Base-by-base conservation (phyloP, 2,888 invertebrate genomes). In the Coenonympha arcania region DNA sequence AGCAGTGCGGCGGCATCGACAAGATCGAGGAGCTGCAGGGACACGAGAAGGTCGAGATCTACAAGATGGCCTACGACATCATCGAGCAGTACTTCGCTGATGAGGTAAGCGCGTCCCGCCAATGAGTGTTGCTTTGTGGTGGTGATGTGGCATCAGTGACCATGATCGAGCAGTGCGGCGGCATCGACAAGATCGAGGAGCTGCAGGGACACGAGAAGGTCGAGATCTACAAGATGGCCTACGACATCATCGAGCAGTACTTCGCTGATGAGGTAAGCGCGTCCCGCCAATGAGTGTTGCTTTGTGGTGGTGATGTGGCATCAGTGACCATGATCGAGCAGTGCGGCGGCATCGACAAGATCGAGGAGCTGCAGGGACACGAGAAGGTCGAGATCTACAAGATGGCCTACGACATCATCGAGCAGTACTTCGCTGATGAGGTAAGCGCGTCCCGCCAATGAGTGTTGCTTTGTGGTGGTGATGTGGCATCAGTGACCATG, bases 351-450 rank as follows among this genome's bases (percentile, higher is more conserved):
- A 89, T 99, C 66, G 98, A 99, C 83, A 98, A 97, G 87, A 99
- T 99, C 65, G 99, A 99, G 79, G 89, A 89, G 54, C 89, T 99
- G 58, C 99, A 99, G 84, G 95, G 94, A 76, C 99, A 99, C 76
- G 97, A 99, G 87, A 99, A 99, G 84, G 93, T 97, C 65, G 99
- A 99, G 63, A 98, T 99, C 65, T 99, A 99, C 86, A 99, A 97
- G 88, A 88, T 99, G 88, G 98, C 99, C 48, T 99, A 96, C 77
- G 97, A 98, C 77, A 99, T 99, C 72, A 98, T 99, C 71, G 99
- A 99, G 79, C 94, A 95, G 78, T 99, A 95, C 89, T 99, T 99
- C 84, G 95, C 43, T 20, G 43, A 43, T 9, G 43, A 43, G 43
- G 43, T 43, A 43, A 31, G n/a, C n/a, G n/a, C n/a, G n/a, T n/a